Evolutionary conservation across 1,140 invertebrate genomes (phyloP).

Genomic region (Brachystomella parvula): DNA sequence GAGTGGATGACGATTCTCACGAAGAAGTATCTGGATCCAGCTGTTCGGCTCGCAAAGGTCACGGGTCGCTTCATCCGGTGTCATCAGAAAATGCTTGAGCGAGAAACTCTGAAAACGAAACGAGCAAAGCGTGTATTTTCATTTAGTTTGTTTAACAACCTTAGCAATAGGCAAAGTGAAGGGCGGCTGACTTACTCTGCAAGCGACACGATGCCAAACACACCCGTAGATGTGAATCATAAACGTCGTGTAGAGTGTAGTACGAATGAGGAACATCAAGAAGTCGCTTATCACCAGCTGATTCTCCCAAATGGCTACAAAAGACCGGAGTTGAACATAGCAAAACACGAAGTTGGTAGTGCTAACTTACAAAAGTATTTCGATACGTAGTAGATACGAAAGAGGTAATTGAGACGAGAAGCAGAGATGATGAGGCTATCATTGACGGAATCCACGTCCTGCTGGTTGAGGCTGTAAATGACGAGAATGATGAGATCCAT

Average conservation of each 20-base stretch:
- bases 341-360: not conserved
- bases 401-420: conserved; percentile 29
- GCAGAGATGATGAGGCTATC: conserved; percentile 16
- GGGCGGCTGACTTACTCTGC: conserved; percentile 22
- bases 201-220: conserved; percentile 31
- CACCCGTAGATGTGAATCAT: conserved; percentile 31
- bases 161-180: not conserved
- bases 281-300: conserved; percentile 25
- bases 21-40: conserved; percentile 20
- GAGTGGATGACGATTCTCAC: not conserved
- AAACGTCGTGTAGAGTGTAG: conserved; percentile 15
- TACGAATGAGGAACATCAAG: conserved; percentile 26
- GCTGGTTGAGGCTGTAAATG: conserved; percentile 22
- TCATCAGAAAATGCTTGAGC: conserved; percentile 30
- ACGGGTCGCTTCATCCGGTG: conserved; percentile 18
- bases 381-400: conserved; percentile 24
- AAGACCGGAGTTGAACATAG: not conserved
- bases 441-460: not conserved
- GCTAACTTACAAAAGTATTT: conserved; percentile 20
- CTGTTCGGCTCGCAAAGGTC: conserved; percentile 22
- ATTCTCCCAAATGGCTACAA: conserved; percentile 16
- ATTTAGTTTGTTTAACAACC: not conserved
- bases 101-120: conserved; percentile 13
- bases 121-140: no score
- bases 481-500: conserved; percentile 29